Evolutionary conservation across 2,113 vertebrate species (phyloP).

Genomic region (Acanthochromis polyacanthus): DNA sequence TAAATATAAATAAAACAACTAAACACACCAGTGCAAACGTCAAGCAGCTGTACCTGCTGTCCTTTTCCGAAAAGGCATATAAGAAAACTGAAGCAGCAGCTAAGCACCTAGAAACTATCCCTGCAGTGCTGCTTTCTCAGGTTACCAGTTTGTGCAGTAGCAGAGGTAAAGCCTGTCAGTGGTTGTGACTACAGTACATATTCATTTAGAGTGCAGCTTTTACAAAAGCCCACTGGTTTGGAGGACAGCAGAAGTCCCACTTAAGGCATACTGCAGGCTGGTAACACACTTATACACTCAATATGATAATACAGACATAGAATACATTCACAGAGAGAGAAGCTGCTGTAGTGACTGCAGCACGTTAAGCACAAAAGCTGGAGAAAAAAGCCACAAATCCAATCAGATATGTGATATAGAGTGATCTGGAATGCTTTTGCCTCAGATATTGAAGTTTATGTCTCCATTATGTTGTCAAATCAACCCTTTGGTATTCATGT

Average conservation of each 20-base stretch:
- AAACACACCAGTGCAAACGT: slow-evolving; percentile 19
- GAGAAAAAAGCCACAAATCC: neutral
- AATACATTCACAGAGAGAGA: slow-evolving; percentile 24
- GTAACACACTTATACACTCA: neutral
- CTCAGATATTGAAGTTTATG: too few species aligned
- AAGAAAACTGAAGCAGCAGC: too few species aligned
- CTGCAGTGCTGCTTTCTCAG: neutral
- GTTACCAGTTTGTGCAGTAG: neutral
- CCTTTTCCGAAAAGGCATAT: neutral
- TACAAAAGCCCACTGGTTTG: neutral
- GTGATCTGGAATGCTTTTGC: neutral
- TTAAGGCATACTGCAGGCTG: slow-evolving; percentile 13
- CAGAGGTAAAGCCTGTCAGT: neutral
- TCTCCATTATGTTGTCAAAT: too few species aligned
- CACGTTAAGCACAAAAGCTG: neutral
- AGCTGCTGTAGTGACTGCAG: neutral
- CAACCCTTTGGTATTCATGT: too few species aligned
- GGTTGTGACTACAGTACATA: slow-evolving; percentile 3
- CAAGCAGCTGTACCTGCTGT: neutral
- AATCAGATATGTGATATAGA: neutral
- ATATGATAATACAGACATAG: neutral
- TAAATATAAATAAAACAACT: neutral
- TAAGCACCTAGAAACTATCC: neutral
- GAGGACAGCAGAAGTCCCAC: neutral
- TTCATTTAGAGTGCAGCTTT: slow-evolving; percentile 23